Conservation (phyloP, 2,113 vertebrate species). For the Pristiophorus japonicus region DNA sequence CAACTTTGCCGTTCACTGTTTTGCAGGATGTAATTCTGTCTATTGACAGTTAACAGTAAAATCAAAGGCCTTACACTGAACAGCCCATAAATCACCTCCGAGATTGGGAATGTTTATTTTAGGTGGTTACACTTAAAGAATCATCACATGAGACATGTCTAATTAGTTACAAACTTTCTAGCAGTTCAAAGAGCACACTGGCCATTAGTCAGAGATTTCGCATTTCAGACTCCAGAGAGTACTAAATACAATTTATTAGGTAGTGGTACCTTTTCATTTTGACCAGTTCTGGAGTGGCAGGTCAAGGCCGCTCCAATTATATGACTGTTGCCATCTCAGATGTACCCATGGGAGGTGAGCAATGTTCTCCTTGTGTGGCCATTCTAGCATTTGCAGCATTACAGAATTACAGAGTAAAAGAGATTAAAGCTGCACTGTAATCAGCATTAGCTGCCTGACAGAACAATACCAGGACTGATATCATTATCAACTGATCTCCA, state of each 20-base stretch:
- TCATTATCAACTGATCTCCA: neutral
- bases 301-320: conserved; percentile 46
- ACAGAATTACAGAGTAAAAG: conserved; percentile 40
- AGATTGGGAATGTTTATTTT: conserved; percentile 40
- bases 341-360: conserved; percentile 42
- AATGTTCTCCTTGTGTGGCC: conserved; percentile 55
- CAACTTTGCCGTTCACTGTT: neutral
- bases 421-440: conserved; percentile 1
- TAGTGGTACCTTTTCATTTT: conserved; percentile 46
- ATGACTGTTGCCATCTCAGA: conserved; percentile 45
- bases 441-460: neutral
- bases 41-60: neutral
- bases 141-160: neutral
- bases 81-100: conserved; percentile 20
- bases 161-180: conserved; percentile 33
- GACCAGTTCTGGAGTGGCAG: conserved; percentile 42
- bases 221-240: conserved; percentile 45
- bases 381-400: conserved; percentile 46
- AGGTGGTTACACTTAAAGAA: conserved; percentile 37
- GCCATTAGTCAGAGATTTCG: conserved; percentile 19
- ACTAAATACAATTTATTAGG: conserved; percentile 46
- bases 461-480: neutral
- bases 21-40: neutral
- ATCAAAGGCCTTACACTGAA: conserved; percentile 16
- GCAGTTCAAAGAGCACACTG: conserved; percentile 33